phyloP scores from a whole-genome alignment of 1,140 invertebrate genomes.

The Diprion similis region DNA sequence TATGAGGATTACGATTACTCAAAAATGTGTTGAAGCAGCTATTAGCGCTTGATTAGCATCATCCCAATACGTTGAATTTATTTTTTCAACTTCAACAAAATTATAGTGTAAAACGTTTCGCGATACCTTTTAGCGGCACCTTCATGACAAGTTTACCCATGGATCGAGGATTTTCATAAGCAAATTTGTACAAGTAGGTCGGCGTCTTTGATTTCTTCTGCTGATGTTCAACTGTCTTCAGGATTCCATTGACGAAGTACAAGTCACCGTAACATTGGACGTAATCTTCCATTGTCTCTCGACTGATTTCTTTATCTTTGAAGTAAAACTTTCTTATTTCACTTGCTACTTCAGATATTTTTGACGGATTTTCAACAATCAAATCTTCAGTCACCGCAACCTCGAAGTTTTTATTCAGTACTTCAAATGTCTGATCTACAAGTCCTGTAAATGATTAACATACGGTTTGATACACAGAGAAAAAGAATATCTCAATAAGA shows the following conservation, averaged over 20 bases:
- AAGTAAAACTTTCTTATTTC: constrained; percentile 61
- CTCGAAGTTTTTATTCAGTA: constrained; percentile 19
- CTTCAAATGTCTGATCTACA: constrained; percentile 38
- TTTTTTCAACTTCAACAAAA: constrained; percentile 5
- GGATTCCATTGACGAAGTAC: constrained; percentile 49
- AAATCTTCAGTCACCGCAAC: constrained; percentile 1
- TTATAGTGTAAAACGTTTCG: background rate
- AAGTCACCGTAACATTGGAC: constrained; percentile 55
- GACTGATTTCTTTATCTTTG: constrained; percentile 43
- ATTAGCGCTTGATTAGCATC: background rate
- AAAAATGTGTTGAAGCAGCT: background rate
- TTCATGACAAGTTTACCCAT: constrained; percentile 20
- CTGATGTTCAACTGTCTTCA: constrained; percentile 51
- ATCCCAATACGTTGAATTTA: constrained; percentile 7
- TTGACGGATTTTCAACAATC: constrained; percentile 17
- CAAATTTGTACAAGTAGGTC: constrained; percentile 60
- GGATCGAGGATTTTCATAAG: constrained; percentile 34
- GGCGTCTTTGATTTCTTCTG: constrained; percentile 37
- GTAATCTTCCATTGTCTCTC: constrained; percentile 38
- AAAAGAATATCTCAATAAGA: too few species aligned
- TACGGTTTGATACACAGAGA: constrained; percentile 29
- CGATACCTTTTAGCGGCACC: constrained; percentile 30
- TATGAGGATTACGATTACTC: constrained; percentile 2
- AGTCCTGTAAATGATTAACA: constrained; percentile 37
- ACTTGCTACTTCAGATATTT: constrained; percentile 45